Base-by-base conservation (phyloP, 2,888 invertebrate species). In the Drosophila ezoana region DNA sequence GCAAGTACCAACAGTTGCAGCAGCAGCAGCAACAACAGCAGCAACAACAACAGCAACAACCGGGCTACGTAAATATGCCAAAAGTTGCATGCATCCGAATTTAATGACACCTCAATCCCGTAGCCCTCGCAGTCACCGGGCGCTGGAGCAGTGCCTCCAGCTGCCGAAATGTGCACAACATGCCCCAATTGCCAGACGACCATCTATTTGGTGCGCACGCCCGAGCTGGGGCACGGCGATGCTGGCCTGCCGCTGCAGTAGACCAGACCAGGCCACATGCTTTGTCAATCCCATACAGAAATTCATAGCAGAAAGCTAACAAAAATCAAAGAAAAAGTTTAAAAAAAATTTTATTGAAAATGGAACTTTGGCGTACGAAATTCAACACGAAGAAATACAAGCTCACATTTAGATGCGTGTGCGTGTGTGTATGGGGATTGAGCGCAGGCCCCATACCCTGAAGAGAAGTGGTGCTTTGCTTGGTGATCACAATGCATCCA, bases 171-270 rank as follows among this genome's bases (percentile, higher is more conserved):
- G 89, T 91, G 91, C 67, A 89, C 91, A 52, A 91, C 91, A 33
- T 92, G 92, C 49, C 91, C 91, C 14, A 91, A 92, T 69, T 92
- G 92, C 52, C 89, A 91, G 68, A 90, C 91, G 20, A 92, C 86
- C 23, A 91, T 92, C 51, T 90, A 90, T 65, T 74, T 92, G 59
- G 87, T 91, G 16, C 91, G 91, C 33, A 41, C 85, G 5, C 79
- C 85, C 3, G 85, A 85, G 18, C 40, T 82, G 52, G 76, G 71
- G 2, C 53, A 88, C n/a, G 89, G 90, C 11, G 83, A 87, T 69
- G 77, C 66, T 14, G 64, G 66, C 9, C 9, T 69, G n/a, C 47
- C 78, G 13, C 53, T 81, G 45, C 61, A 82, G 51, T 80, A 64
- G 63, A 2, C 9, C 18, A 2, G 18, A 18, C 16, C 23, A 13